Percentiles rank a stretch among this genome's conserved stretches.
Evolutionary conservation across 2,113 vertebrate genomes (phyloP).

Genomic region (Zosterops pallidus): DNA sequence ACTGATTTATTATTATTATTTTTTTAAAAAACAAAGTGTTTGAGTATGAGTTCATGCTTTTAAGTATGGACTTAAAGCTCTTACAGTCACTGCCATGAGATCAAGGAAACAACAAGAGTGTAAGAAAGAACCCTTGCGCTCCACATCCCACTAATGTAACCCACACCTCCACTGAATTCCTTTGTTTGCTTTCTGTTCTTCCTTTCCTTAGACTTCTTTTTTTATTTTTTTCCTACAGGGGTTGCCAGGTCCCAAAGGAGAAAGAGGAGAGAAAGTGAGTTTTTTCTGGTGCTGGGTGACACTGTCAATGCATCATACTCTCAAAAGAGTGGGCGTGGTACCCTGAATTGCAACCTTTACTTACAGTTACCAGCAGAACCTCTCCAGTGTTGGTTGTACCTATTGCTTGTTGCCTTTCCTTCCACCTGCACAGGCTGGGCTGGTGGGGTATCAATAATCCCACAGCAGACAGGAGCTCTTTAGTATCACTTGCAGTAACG

Average conservation of each 20-base stretch:
- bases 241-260: constrained; percentile 88
- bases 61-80: background rate
- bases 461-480: background rate
- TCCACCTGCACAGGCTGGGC: background rate
- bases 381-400: background rate
- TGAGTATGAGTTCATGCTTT: background rate
- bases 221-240: constrained; percentile 72
- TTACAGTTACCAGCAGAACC: background rate
- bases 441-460: background rate
- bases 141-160: background rate
- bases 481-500: background rate
- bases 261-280: constrained; percentile 91
- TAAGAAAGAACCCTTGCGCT: background rate
- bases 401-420: background rate
- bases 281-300: background rate
- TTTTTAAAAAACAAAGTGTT: background rate
- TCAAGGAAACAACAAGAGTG: background rate
- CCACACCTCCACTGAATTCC: background rate
- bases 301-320: background rate
- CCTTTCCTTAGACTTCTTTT: background rate
- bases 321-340: background rate
- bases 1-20: background rate
- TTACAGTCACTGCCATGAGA: background rate
- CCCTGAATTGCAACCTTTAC: background rate
- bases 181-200: background rate